phyloP scores from a whole-genome alignment of 1,140 invertebrate species.

The Bombus confusus region DNA sequence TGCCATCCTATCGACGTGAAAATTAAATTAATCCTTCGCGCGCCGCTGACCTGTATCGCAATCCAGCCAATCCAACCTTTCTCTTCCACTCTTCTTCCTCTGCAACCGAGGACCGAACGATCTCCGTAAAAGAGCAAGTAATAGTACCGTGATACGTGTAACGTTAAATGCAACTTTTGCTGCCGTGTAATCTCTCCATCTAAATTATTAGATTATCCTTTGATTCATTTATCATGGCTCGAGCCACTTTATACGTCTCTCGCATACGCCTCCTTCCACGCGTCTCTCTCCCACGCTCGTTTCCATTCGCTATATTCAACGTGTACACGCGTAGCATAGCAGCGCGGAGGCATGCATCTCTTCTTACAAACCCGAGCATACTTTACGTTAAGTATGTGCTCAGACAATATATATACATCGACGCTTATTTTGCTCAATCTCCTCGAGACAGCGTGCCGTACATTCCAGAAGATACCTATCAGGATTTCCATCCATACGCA shows the following conservation, averaged over 20 bases:
- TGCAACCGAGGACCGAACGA: not conserved
- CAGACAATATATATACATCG: not conserved
- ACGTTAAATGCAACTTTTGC: not conserved
- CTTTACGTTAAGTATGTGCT: not conserved
- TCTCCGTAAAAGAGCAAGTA: not conserved
- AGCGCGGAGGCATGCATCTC: too few species aligned
- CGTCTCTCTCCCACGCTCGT: not conserved
- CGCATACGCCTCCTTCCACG: not conserved
- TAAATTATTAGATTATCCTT: slow-evolving; percentile 18
- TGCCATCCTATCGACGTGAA: slow-evolving; percentile 45
- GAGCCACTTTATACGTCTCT: not conserved
- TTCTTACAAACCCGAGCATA: not conserved
- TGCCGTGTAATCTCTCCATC: not conserved
- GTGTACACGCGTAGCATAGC: not conserved
- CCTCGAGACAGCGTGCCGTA: slow-evolving; percentile 26
- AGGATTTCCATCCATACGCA: slow-evolving; percentile 61
- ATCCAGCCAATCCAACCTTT: not conserved
- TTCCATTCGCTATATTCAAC: not conserved
- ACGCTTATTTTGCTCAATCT: slow-evolving; percentile 41
- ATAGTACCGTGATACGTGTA: not conserved
- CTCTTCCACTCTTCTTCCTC: not conserved
- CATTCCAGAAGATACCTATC: slow-evolving; percentile 56
- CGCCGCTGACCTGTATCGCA: slow-evolving; percentile 6
- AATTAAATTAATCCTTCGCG: slow-evolving; percentile 49
- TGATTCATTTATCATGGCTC: not conserved